phyloP scores from a whole-genome alignment of 2,113 vertebrate species.

The Antechinus flavipes region DNA sequence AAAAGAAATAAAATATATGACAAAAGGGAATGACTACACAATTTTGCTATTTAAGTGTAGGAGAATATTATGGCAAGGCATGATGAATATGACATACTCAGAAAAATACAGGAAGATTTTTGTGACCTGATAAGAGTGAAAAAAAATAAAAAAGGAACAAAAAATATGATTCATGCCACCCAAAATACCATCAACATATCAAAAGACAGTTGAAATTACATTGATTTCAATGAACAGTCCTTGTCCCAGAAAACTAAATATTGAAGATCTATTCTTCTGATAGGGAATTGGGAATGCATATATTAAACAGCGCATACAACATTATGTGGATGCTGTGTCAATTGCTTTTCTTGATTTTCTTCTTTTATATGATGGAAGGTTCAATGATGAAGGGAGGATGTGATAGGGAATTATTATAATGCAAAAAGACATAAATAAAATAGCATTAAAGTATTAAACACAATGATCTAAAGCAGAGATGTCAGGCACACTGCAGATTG shows the following conservation, averaged over 20 bases:
- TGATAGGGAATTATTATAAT: neutral
- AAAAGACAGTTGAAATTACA: neutral
- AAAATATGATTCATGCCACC: neutral
- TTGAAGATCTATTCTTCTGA: neutral
- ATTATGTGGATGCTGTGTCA: no score
- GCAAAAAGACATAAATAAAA: neutral
- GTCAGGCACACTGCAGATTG: no score
- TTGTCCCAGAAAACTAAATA: neutral
- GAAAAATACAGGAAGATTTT: neutral
- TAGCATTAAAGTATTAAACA: neutral
- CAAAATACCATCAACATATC: neutral
- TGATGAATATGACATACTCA: neutral
- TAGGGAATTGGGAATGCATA: neutral
- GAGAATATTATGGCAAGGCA: neutral
- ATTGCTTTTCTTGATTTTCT: neutral
- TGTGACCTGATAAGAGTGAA: neutral
- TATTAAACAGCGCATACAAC: no score
- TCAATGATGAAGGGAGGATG: neutral
- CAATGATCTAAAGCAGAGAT: neutral
- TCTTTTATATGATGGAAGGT: neutral
- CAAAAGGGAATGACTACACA: neutral
- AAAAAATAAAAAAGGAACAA: neutral
- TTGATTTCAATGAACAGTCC: neutral
- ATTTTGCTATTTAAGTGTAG: neutral
- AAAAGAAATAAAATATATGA: neutral